Conservation (phyloP, 1,140 invertebrate species). For the Pectinophora gossypiella region DNA sequence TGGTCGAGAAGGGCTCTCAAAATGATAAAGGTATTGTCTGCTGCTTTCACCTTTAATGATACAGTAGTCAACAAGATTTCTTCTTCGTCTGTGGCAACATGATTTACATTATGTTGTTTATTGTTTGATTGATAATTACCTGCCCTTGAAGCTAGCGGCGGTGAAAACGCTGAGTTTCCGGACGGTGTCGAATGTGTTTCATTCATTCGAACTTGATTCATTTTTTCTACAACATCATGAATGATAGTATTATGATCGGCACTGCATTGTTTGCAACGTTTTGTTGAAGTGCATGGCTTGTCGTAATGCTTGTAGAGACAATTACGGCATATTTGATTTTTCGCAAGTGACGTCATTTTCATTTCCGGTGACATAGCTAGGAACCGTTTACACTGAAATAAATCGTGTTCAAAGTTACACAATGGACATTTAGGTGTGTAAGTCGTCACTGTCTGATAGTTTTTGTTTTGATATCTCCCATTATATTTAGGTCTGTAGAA, state of each 20-base stretch:
- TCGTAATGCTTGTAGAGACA: neutral
- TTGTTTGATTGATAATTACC: neutral
- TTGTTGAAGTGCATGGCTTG: neutral
- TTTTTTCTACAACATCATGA: conserved; percentile 2
- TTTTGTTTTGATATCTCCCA: no score
- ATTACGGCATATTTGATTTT: conserved; percentile 2
- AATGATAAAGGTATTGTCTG: neutral
- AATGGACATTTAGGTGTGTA: neutral
- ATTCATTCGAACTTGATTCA: neutral
- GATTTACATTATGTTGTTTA: neutral
- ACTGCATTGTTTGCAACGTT: conserved; percentile 6
- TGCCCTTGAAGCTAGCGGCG: neutral
- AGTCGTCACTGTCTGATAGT: neutral
- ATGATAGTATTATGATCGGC: conserved; percentile 7
- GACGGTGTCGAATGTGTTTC: neutral
- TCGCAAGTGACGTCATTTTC: neutral
- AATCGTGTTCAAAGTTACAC: conserved; percentile 10
- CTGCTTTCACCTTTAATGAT: neutral
- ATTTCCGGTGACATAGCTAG: neutral
- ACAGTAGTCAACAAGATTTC: neutral
- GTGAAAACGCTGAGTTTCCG: neutral
- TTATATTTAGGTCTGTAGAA: no score
- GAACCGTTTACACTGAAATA: conserved; percentile 9
- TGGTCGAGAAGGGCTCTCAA: neutral
- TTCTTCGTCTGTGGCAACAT: neutral